Base-by-base conservation (phyloP, 2,888 invertebrate genomes). In the Sphaerophoria rueppellii region DNA sequence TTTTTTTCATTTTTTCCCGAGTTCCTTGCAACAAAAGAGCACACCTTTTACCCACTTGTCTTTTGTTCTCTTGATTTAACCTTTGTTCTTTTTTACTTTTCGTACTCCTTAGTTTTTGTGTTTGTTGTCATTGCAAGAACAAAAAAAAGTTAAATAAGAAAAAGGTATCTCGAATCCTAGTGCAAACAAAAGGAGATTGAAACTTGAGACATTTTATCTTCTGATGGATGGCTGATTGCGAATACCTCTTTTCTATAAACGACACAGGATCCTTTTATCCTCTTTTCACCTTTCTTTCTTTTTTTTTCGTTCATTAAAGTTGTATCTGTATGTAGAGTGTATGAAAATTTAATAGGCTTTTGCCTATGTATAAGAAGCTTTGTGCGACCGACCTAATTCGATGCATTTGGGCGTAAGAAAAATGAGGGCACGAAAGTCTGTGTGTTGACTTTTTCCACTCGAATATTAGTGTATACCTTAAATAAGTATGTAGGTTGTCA, bases 321-420 rank as follows among this genome's bases (percentile, higher is more conserved):
- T 4, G 9, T n/a, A n/a, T n/a, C n/a, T 4, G 9, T 11, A 9
- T 40, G 12, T 9, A 43, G 67, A 69, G 63, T 74, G 55, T 65
- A 75, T 80, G 35, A 80, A 80, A 70, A 46, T 80, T 80, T 80
- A 80, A 74, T 74, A 80, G 70, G 80, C 70, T 80, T 80, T 63
- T 57, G 46, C 14, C 24, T 24, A 24, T 24, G 24, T 24, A 24
- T 74, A 69, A 74, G 80, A 80, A 57, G 80, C 69, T 74, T 74
- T 70, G 24, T 74, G 65, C 11, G 24, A 11, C 32, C 32, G 24
- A 11, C 32, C 32, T 54, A 11, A 32, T 32, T 54, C 54, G 14
- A 32, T 7, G 54, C 54, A 24, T 54, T 50, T 54, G 54, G 24
- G 54, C 32, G 54, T 54, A 54, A 54, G 54, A 24, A 24, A 54